Base-by-base conservation (phyloP, 1,140 invertebrate genomes). In the Chelonus insularis region DNA sequence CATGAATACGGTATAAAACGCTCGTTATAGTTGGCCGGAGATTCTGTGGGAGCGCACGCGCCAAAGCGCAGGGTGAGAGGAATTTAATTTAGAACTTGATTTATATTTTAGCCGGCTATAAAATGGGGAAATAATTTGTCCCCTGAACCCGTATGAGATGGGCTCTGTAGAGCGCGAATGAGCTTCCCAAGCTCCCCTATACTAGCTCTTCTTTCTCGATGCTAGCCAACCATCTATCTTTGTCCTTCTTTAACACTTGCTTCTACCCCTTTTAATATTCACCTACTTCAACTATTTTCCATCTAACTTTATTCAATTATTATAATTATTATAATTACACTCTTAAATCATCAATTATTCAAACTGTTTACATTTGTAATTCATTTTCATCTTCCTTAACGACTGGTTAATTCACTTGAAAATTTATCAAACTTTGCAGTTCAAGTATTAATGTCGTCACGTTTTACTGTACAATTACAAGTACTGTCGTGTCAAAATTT, bases 71-170 rank as follows among this genome's bases (percentile, higher is more conserved):
- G 41, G 57, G 65, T 62, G 65, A 69, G 74, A 73, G 76, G 76
- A 78, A 78, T 78, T 78, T 78, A 78, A 78, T 78, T 78, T 78
- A 75, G 76, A 77, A 76, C 75, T 77, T 78, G 76, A 78, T 78
- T 78, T 78, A 78, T 78, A 78, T 77, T 78, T 77, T 77, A 77
- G 73, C 74, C 59, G 72, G 68, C 72, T 69, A 77, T 78, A 78
- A 77, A 78, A 78, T 77, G 76, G 75, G 71, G 74, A 76, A 78
- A 78, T 78, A 78, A 78, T 78, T 78, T 77, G 76, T 78, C 73
- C 71, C 71, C 69, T 66, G 71, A 74, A 77, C 69, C 73, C 71
- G 74, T 73, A 76, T 73, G 76, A 76, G 76, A 72, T 71, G 69
- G 68, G 52, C 52, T 55, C 48, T 23, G 12, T 20, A 18, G 25